These are phyloP conservation scores for Apogon hyalosoma DNA, from an alignment of 2,797 vertebrate species.

Conservation along the genomic window DNA sequence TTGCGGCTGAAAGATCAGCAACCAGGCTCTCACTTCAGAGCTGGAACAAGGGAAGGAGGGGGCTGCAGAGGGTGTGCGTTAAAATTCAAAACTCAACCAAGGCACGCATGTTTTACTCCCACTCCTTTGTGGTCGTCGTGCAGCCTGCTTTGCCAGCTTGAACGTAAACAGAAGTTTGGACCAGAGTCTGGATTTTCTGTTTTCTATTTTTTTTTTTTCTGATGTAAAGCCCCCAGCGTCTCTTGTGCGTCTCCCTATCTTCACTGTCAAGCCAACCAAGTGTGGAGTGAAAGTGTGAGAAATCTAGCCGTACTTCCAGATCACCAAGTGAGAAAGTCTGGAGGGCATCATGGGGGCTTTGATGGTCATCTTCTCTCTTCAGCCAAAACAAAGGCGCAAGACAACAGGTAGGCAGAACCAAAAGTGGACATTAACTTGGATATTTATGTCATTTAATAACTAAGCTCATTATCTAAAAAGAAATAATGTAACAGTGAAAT, in stretches of 20 bases:
- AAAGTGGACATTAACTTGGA: background rate
- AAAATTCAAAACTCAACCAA: conserved; percentile 71
- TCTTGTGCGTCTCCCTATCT: conserved; percentile 20
- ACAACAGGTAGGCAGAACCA: conserved; percentile 72
- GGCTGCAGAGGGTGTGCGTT: conserved; percentile 47
- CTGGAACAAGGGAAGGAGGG: conserved; percentile 38
- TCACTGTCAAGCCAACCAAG: conserved; percentile 41
- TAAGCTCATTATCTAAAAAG: background rate
- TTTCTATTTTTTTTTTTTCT: conserved; percentile 15
- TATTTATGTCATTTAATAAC: background rate
- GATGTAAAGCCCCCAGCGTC: conserved; percentile 25
- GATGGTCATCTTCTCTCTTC: conserved; percentile 82
- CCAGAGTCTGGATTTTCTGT: conserved; percentile 20
- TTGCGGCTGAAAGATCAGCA: conserved; percentile 41
- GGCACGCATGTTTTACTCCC: conserved; percentile 51
- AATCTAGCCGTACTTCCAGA: conserved; percentile 73
- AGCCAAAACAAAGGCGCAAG: conserved; percentile 78
- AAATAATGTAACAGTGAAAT: background rate
- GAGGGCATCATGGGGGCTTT: conserved; percentile 71
- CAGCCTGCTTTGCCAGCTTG: conserved; percentile 62
- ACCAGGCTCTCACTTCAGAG: conserved; percentile 51
- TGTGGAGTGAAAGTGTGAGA: conserved; percentile 67
- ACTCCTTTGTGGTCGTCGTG: conserved; percentile 43
- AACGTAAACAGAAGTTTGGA: conserved; percentile 66
- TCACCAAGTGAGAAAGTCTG: conserved; percentile 64